phyloP scores from a whole-genome alignment of 1,140 invertebrate species.

The Drosophila grimshawi region DNA sequence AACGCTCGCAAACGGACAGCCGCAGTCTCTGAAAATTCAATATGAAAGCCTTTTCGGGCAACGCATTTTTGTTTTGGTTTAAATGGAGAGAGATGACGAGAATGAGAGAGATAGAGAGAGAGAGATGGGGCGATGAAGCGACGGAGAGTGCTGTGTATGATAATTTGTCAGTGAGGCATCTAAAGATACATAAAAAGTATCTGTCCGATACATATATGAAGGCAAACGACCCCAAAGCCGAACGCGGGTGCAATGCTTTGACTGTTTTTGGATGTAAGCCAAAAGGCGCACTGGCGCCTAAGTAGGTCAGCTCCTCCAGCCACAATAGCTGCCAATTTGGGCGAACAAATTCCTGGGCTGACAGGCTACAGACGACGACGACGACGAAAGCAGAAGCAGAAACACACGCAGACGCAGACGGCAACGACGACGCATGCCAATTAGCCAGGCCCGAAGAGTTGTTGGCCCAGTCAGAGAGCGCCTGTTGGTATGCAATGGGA shows the following conservation, averaged over 20 bases:
- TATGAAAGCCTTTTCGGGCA: constrained; percentile 52
- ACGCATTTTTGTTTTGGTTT: constrained; percentile 1
- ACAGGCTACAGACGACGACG: constrained; percentile 63
- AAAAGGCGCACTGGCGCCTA: constrained; percentile 72
- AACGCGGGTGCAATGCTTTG: constrained; percentile 20
- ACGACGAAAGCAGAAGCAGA: neutral
- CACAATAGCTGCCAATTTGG: constrained; percentile 79
- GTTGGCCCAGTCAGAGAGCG: constrained; percentile 15
- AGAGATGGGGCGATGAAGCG: neutral
- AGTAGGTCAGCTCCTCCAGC: constrained; percentile 67
- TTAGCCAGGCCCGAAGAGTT: constrained; percentile 40
- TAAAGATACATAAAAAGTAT: constrained; percentile 25
- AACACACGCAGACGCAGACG: neutral
- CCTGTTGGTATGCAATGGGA: constrained; percentile 40
- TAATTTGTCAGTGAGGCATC: constrained; percentile 40
- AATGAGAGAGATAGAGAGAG: neutral
- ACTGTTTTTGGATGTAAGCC: constrained; percentile 76
- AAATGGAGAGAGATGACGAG: neutral
- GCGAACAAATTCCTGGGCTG: constrained; percentile 74
- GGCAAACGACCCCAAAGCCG: neutral
- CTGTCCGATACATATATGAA: constrained; percentile 23
- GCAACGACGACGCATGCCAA: constrained; percentile 67
- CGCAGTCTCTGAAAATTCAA: constrained; percentile 29
- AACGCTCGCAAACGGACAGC: constrained; percentile 50
- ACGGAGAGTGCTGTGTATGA: constrained; percentile 20